A percentile compares a stretch with the other conserved stretches of the same genome.
Evolutionary conservation across 2,888 invertebrate species (phyloP).

Genomic region (Scaptomyza cyrtandrae): DNA sequence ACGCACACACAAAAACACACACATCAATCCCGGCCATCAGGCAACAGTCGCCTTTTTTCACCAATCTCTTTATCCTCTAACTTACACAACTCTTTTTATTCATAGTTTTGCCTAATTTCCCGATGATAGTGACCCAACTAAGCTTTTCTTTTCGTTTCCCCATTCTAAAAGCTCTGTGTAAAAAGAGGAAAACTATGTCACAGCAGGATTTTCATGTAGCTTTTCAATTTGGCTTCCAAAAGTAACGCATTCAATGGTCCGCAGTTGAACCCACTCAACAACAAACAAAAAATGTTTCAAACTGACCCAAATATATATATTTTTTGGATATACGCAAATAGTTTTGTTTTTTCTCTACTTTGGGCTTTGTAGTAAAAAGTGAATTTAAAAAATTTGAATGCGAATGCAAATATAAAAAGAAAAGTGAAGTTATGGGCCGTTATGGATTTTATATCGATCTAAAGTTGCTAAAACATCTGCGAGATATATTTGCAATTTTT

Average conservation of each 20-base stretch:
- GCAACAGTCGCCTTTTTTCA: not conserved
- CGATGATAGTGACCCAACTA: constrained; percentile 43
- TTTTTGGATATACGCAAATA: constrained; percentile 22
- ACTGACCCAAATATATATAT: constrained; percentile 13
- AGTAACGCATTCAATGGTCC: constrained; percentile 17
- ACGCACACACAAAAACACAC: not conserved
- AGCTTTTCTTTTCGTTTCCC: constrained; percentile 32
- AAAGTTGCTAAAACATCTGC: constrained; percentile 5
- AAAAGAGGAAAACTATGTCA: constrained; percentile 40
- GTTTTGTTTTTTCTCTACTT: not conserved
- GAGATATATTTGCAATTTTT: not conserved
- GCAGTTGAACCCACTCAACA: constrained; percentile 13
- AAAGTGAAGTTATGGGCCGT: constrained; percentile 6
- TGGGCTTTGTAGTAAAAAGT: constrained; percentile 1
- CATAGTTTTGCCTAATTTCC: constrained; percentile 45
- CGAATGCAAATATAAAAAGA: not conserved
- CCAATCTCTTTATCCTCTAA: not conserved
- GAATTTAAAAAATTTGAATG: constrained; percentile 1
- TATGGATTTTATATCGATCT: not conserved
- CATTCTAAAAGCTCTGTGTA: constrained; percentile 19
- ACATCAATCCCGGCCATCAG: constrained; percentile 38
- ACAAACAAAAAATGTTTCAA: constrained; percentile 19
- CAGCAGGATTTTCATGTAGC: constrained; percentile 48
- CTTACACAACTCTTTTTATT: not conserved
- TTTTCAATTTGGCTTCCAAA: constrained; percentile 36